phyloP scores from a whole-genome alignment of 2,888 invertebrate species.

The Lysandra bellargus region DNA sequence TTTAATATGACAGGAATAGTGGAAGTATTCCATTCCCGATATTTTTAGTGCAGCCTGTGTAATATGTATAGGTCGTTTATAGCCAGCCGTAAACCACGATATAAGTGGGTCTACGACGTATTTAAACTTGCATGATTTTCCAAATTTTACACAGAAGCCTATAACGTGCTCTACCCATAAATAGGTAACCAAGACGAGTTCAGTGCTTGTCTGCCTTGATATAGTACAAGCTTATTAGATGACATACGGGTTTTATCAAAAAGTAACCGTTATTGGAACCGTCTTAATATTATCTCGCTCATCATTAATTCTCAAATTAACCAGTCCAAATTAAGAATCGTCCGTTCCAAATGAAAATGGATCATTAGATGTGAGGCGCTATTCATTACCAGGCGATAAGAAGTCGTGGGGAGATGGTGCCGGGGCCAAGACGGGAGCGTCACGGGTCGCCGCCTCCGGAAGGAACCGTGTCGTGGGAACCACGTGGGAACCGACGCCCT shows the following conservation, averaged over 20 bases:
- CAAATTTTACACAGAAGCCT: not conserved
- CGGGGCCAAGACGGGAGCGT: constrained; percentile 66
- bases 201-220: not conserved
- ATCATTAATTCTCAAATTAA: not conserved
- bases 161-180: not conserved
- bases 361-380: not conserved
- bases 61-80: not conserved
- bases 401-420: constrained; percentile 30
- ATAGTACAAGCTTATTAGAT: not conserved
- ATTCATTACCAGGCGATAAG: constrained; percentile 19
- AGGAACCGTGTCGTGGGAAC: constrained; percentile 74
- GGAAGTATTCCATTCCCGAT: no score
- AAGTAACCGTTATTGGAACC: not conserved
- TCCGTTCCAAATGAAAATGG: not conserved
- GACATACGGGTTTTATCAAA: not conserved
- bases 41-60: no score
- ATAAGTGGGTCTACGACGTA: not conserved
- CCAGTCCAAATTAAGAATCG: not conserved
- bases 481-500: constrained; percentile 49
- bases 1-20: no score
- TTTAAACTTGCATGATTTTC: not conserved
- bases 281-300: not conserved
- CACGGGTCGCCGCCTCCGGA: constrained; percentile 75
- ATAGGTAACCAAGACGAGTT: not conserved
- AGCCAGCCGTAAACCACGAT: not conserved